Evolutionary conservation across 2,797 vertebrate species (phyloP).

Genomic region (Acipenser oxyrinchus): DNA sequence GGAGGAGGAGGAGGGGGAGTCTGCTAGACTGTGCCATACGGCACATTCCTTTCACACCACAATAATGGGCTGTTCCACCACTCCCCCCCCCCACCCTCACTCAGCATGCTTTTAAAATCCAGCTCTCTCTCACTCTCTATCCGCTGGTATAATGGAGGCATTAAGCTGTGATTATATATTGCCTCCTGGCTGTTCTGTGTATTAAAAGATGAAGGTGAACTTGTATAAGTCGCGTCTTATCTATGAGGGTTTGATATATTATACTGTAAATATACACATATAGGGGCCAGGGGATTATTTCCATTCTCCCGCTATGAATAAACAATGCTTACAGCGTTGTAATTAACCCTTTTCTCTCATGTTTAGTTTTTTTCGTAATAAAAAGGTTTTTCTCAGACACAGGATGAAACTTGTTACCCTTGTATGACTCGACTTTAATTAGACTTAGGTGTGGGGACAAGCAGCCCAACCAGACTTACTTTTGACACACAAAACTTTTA

Average conservation of each 20-base stretch:
- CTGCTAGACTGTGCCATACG: not conserved
- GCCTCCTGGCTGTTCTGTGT: conserved; percentile 66
- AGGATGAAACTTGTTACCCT: too few species aligned
- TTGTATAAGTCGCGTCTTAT: conserved; percentile 48
- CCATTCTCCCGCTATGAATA: conserved; percentile 40
- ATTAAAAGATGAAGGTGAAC: conserved; percentile 73
- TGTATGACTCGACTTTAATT: too few species aligned
- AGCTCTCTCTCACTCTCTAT: conserved; percentile 27
- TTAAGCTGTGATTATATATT: conserved; percentile 68
- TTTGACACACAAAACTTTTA: too few species aligned
- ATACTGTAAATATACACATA: conserved; percentile 13
- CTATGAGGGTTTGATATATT: conserved; percentile 46
- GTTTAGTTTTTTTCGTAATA: too few species aligned
- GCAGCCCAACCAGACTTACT: too few species aligned
- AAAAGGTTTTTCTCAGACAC: too few species aligned
- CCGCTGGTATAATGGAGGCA: conserved; percentile 66
- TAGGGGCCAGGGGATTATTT: conserved; percentile 39
- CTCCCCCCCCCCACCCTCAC: conserved; percentile 6
- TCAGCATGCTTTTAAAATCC: conserved; percentile 13
- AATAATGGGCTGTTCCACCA: conserved; percentile 24
- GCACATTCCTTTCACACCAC: conserved; percentile 17
- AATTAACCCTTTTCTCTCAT: conserved; percentile 7
- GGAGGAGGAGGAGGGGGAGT: not conserved
- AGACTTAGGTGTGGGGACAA: too few species aligned
- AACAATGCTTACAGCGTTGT: conserved; percentile 22